phyloP scores from a whole-genome alignment of 2,797 vertebrate species.

The Cetoscarus ocellatus region DNA sequence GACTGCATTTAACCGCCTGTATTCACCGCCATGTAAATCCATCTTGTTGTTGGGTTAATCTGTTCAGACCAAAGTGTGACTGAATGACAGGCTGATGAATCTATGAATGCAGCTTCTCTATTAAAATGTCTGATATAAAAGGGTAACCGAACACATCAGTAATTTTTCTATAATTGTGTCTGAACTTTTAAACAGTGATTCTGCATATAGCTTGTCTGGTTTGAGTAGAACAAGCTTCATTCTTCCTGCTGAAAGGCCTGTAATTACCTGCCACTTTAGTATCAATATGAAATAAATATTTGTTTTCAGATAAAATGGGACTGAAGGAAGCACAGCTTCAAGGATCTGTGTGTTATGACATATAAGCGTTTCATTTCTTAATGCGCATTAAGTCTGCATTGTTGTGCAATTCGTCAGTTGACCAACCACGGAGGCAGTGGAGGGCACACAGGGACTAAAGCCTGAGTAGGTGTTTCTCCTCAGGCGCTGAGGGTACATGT shows the following conservation, averaged over 20 bases:
- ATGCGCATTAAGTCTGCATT: constrained; percentile 59
- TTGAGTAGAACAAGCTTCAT: not conserved
- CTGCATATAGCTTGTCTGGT: constrained; percentile 16
- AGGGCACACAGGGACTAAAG: constrained; percentile 59
- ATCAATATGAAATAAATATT: constrained; percentile 25
- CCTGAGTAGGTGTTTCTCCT: constrained; percentile 76
- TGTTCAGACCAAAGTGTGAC: not conserved
- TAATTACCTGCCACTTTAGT: constrained; percentile 12
- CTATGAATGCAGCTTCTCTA: not conserved
- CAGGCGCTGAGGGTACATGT: constrained; percentile 59
- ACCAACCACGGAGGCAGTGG: constrained; percentile 56
- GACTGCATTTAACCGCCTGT: not conserved
- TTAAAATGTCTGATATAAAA: not conserved
- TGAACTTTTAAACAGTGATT: constrained; percentile 8
- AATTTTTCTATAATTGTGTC: constrained; percentile 2
- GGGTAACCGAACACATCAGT: constrained; percentile 1
- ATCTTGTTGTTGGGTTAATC: not conserved
- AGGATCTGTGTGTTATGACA: constrained; percentile 64
- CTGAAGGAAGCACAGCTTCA: constrained; percentile 27
- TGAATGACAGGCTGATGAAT: not conserved
- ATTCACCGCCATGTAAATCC: not conserved
- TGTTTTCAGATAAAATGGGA: constrained; percentile 22
- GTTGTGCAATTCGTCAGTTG: constrained; percentile 72
- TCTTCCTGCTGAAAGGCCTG: constrained; percentile 3
- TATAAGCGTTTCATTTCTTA: constrained; percentile 56